These are phyloP conservation scores for Campylomormyrus numenius DNA, from an alignment of 2,113 vertebrate species.

Conservation along the genomic window DNA sequence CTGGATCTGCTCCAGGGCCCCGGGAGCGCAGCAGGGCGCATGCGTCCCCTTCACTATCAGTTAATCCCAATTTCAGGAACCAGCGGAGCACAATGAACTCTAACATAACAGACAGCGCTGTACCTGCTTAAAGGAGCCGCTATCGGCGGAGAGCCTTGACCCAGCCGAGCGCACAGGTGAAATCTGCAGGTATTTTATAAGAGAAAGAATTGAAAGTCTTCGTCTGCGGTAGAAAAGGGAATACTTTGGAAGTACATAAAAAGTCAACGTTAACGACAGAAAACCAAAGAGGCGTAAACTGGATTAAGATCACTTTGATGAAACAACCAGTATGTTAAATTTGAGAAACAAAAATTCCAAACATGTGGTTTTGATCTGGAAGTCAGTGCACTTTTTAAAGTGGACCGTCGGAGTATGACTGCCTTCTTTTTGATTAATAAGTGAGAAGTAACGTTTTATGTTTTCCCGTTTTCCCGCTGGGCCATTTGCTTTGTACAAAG, in stretches of 20 bases:
- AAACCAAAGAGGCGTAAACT: constrained; percentile 17
- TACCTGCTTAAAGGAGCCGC: constrained; percentile 65
- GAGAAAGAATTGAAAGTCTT: neutral
- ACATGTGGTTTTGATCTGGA: constrained; percentile 27
- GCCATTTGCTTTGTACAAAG: constrained; percentile 30
- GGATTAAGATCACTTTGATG: constrained; percentile 25
- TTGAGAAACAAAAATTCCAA: constrained; percentile 27
- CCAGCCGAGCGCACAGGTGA: constrained; percentile 15
- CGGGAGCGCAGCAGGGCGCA: constrained; percentile 53
- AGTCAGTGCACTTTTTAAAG: constrained; percentile 26
- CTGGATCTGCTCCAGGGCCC: constrained; percentile 31
- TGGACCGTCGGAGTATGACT: constrained; percentile 51
- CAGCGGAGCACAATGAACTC: constrained; percentile 52
- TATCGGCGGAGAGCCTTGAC: neutral
- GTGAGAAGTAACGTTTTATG: constrained; percentile 35
- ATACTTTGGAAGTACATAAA: neutral
- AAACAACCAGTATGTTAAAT: constrained; percentile 35
- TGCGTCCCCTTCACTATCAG: constrained; percentile 59
- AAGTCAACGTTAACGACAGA: constrained; percentile 32
- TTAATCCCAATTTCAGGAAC: constrained; percentile 49
- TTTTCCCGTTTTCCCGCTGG: constrained; percentile 29
- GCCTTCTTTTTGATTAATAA: constrained; percentile 26
- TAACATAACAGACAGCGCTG: constrained; percentile 60
- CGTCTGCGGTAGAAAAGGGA: neutral
- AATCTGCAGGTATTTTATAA: neutral